Evolutionary conservation across 2,113 vertebrate species (phyloP).

Genomic region (Oreochromis tanganicae): DNA sequence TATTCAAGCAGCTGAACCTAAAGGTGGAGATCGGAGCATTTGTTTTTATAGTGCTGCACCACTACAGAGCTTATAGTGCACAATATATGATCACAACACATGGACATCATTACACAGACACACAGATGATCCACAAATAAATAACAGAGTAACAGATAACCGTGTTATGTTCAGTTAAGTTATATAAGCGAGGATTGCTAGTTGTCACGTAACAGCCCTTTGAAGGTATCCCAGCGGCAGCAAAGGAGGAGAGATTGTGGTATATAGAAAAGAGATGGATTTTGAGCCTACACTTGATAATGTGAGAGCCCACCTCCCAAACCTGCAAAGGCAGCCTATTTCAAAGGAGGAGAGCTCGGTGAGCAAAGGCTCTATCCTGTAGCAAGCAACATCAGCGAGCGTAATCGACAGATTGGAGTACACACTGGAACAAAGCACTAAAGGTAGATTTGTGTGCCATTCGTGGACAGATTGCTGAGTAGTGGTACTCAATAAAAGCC

Average conservation of each 20-base stretch:
- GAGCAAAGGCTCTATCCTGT: background rate
- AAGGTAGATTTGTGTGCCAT: background rate
- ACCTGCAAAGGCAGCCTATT: background rate
- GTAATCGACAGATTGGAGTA: background rate
- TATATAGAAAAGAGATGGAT: background rate
- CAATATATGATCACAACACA: background rate
- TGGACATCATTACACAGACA: background rate
- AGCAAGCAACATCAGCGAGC: background rate
- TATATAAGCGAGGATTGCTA: background rate
- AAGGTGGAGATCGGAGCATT: background rate
- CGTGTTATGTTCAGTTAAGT: background rate
- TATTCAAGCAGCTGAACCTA: background rate
- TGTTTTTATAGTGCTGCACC: background rate
- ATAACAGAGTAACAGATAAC: background rate
- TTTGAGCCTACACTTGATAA: background rate
- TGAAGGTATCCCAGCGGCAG: background rate
- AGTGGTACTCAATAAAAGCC: background rate
- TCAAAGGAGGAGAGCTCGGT: background rate
- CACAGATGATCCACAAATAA: background rate
- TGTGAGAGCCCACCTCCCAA: background rate
- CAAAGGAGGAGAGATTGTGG: background rate
- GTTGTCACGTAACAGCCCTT: background rate
- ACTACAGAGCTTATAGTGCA: background rate
- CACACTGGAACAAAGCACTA: background rate
- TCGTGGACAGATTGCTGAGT: background rate